Percentiles rank a stretch among this genome's conserved stretches.
phyloP scores from a whole-genome alignment of 2,888 invertebrate genomes.

The Drymonia ruficornis region DNA sequence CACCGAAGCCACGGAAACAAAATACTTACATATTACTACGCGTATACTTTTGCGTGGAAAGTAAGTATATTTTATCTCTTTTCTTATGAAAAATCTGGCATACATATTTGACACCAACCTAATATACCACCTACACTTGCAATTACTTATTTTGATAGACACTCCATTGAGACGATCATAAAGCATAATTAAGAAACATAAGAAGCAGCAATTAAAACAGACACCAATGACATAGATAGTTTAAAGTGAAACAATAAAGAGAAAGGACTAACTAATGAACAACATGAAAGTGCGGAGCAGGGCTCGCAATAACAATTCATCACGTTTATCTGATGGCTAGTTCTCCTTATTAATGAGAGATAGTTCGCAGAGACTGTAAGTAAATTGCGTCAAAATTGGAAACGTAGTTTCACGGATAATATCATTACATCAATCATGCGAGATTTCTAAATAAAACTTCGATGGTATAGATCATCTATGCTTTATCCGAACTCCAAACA shows the following conservation, averaged over 20 bases:
- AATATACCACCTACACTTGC: not conserved
- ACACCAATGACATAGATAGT: constrained; percentile 31
- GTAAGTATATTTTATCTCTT: no score
- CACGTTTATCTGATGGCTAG: constrained; percentile 61
- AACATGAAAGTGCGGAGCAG: constrained; percentile 50
- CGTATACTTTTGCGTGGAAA: no score
- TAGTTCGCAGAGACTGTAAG: constrained; percentile 45
- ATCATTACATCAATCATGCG: constrained; percentile 10
- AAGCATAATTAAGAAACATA: not conserved
- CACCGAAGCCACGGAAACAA: not conserved
- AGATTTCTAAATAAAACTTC: not conserved
- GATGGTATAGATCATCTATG: not conserved
- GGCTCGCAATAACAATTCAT: constrained; percentile 60
- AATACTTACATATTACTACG: not conserved
- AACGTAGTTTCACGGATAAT: constrained; percentile 6
- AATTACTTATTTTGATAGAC: not conserved
- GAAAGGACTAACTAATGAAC: constrained; percentile 56
- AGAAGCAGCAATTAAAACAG: not conserved
- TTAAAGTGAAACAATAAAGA: constrained; percentile 48
- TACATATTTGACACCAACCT: no score
- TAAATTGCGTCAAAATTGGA: constrained; percentile 13
- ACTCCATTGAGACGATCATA: not conserved
- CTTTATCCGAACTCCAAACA: not conserved
- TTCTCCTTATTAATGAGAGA: constrained; percentile 50
- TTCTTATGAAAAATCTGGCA: no score